Base-by-base conservation (phyloP, 2,113 vertebrate species). In the Channa maculata region DNA sequence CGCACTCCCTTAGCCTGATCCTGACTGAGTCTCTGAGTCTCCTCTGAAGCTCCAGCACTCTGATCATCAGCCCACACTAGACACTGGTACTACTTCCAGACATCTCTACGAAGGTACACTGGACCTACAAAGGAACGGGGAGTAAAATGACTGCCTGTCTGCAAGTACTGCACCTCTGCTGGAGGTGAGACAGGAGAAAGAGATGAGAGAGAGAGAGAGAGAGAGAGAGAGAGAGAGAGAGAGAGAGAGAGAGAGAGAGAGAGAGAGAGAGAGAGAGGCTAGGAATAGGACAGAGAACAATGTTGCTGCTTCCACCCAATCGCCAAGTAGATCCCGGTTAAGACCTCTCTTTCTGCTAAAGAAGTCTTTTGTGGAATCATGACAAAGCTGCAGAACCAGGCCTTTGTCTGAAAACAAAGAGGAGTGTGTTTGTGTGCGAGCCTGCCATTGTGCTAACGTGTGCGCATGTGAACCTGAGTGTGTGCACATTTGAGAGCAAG, bases 341-440 rank as follows among this genome's bases (percentile, higher is more conserved):
- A 89, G 85, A 86, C 77, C 83, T 85, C 75, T 85, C 83, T 74
- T 71, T 86, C 81, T 80, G 65, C 59, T 78, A 65, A 64, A 83
- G 65, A 71, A 87, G 76, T 75, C 91, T 87, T 92, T 92, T 92
- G 91, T 92, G 80, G 71, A 75, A 66, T 89, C 86, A 85, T 65
- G 84, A 91, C 90, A 94, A 90, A 91, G 86, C 86, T 80, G 73
- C 79, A 86, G 77, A 83, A 85, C 57, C 65, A 72, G 59, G 80
- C 77, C 84, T 90, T 91, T 94, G 91, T 93, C 80, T 85, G 74
- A 45, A 82, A 79, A 91, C 90, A 92, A 93, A 92, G 80, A 77
- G 50, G 77, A 88, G 71, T 75, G 89, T 88, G 84, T 88, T 48
- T 84, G 61, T 68, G 79, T 43, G 66, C 75, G 64, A 80, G 63